These are phyloP conservation scores for Oreochromis grahami DNA, from an alignment of 2,797 vertebrate species.

Conservation along the genomic window DNA sequence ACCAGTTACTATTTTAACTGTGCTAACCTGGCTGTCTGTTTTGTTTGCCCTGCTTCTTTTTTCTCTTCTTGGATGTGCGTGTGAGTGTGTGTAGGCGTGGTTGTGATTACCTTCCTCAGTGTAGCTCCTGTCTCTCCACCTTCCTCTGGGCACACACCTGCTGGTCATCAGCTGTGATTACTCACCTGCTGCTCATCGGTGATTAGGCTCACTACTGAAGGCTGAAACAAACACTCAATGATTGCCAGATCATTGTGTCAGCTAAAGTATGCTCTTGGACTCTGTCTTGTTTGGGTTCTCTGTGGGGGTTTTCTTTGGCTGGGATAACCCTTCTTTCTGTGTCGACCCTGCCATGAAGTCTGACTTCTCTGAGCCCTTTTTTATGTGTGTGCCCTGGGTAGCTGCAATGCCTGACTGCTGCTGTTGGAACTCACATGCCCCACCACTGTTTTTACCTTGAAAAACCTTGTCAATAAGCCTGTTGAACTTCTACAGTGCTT, in stretches of 20 bases:
- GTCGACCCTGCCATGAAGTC: not conserved
- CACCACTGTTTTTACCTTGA: not conserved
- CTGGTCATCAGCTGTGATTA: not conserved
- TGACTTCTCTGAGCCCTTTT: not conserved
- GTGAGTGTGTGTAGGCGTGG: not conserved
- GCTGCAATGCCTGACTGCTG: not conserved
- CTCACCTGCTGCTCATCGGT: not conserved
- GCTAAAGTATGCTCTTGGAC: not conserved
- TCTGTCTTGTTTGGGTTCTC: not conserved
- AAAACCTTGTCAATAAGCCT: not conserved
- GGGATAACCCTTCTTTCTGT: not conserved
- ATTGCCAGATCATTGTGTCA: not conserved
- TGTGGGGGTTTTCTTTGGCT: not conserved
- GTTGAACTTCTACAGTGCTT: not conserved
- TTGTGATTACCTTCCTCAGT: not conserved
- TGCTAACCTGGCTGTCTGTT: not conserved
- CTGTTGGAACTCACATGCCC: not conserved
- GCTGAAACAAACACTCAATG: not conserved
- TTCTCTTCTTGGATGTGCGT: not conserved
- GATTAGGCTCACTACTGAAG: not conserved
- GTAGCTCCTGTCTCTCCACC: not conserved
- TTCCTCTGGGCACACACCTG: not conserved
- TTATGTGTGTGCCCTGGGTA: not conserved
- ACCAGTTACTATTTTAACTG: not conserved
- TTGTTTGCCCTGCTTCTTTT: accelerated